Evolutionary conservation across 2,888 invertebrate species (phyloP), one percentile per base, ranked within the genome.

Genomic region (Marasmarcha lunaedactyla): DNA sequence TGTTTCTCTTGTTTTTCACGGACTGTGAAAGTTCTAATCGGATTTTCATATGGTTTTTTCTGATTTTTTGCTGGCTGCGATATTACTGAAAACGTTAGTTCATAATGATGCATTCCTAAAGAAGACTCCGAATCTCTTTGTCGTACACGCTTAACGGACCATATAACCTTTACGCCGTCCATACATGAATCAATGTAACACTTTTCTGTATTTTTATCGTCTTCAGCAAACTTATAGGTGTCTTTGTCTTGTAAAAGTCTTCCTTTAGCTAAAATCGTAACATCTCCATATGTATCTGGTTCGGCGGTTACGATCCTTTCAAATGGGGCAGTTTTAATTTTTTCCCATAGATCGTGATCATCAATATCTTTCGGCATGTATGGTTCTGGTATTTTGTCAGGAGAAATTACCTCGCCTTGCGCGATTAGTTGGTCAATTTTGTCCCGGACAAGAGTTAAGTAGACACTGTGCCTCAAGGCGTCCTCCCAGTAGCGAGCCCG

Each of bases 131-230:
- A 60, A 50, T 88, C 87, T 41, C 87, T 79, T 59, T 91, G 90
- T 33, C 90, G 71, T 38, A 89, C 85, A 38, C 90, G 84, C 63
- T 89, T 89, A 2, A 90, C 89, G 1, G 87, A 87, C 91, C 91
- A 91, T 41, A 88, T 61, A 0, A 90, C 90, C 53, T 87, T 76
- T 2, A 88, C 76, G 26, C 73, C 74, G 44, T 84, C 77, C 48
- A 69, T 74, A 44, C 87, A 86, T 46, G 77, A 77, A 15, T 84
- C 79, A 33, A 81, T 59, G 14, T 45, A 50, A 49, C 79, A 79
- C 42, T 68, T 72, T 33, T 64, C 62, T 42, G 58, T 61, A 1
- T 61, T 53, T 35, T 50, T 54, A 30, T 77, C 66, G 43, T 78
- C 78, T 55, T 88, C 87, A 0, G 85, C 64, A 52, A 90, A 90